Evolutionary conservation across 2,888 invertebrate genomes (phyloP), one percentile per base, ranked within the genome.

Genomic region (Drosophila macrospina): DNA sequence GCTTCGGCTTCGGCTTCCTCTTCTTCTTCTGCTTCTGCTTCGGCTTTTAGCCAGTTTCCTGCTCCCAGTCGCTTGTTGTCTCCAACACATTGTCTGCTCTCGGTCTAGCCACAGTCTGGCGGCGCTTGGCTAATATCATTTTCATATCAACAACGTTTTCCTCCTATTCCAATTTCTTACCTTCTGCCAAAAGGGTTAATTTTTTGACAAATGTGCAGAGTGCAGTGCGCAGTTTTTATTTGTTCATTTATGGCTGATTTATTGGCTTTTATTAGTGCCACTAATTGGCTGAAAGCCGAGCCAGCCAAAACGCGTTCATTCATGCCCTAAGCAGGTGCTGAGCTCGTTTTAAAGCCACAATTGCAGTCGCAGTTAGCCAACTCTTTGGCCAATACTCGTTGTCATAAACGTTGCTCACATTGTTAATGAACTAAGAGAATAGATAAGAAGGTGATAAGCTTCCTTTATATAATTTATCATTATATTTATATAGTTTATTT

Each of bases 81-180:
- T 52, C 39, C 28, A n/a, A n/a, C n/a, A 24, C 55, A 34, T 42
- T 57, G 73, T 74, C 72, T 72, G 74, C 54, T 36, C 6, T 30
- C 52, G 62, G 76, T 79, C 88, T 86, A 79, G 83, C 70, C 86
- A 66, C 80, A 71, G 86, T 83, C 83, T 88, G 69, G 73, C 61
- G 66, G 76, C 71, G 79, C 69, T 81, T 68, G 79, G 71, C 88
- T 88, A 83, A 83, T 88, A 76, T 71, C 76, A 79, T 88, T 88
- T 84, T 83, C 81, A 84, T 88, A 77, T 59, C 62, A 69, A 62
- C 54, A 67, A 64, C 57, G 54, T 74, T 65, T 65, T 63, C n/a
- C n/a, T n/a, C n/a, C n/a, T n/a, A n/a, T n/a, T n/a, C n/a, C n/a
- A n/a, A n/a, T n/a, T 64, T 60, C 39, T 32, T 60, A 48, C 56